phyloP scores from a whole-genome alignment of 2,113 vertebrate genomes.

The Pavo muticus region DNA sequence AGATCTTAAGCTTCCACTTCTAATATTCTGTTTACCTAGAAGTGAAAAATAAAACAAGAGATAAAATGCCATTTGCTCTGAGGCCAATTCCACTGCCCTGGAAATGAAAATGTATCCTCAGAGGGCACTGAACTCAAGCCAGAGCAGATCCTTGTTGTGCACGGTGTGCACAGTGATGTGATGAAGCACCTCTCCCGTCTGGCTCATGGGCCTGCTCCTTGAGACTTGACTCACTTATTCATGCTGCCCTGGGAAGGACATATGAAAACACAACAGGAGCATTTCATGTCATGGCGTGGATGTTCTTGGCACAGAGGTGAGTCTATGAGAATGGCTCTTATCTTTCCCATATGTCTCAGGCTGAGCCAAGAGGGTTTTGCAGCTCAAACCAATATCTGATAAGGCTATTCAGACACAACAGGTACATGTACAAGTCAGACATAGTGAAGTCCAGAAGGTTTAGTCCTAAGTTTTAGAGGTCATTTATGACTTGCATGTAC shows the following conservation, averaged over 20 bases:
- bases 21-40: not conserved
- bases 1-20: not conserved
- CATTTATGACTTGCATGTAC: not conserved
- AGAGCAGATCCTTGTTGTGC: not conserved
- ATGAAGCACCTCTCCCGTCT: not conserved
- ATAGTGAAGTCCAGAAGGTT: not conserved
- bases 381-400: not conserved
- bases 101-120: not conserved
- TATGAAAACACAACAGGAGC: not conserved
- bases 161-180: not conserved
- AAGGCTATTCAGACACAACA: not conserved
- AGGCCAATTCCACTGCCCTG: not conserved
- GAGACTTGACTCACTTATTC: not conserved
- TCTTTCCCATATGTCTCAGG: not conserved
- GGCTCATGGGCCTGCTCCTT: fast-evolving
- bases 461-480: not conserved
- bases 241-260: not conserved
- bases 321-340: not conserved
- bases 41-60: not conserved
- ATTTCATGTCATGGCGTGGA: not conserved
- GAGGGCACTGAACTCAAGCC: not conserved
- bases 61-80: not conserved
- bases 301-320: not conserved
- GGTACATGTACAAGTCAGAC: not conserved
- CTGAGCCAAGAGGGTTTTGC: not conserved